Base-by-base conservation (phyloP, 1,140 invertebrate genomes). In the Schlechtendalia chinensis region DNA sequence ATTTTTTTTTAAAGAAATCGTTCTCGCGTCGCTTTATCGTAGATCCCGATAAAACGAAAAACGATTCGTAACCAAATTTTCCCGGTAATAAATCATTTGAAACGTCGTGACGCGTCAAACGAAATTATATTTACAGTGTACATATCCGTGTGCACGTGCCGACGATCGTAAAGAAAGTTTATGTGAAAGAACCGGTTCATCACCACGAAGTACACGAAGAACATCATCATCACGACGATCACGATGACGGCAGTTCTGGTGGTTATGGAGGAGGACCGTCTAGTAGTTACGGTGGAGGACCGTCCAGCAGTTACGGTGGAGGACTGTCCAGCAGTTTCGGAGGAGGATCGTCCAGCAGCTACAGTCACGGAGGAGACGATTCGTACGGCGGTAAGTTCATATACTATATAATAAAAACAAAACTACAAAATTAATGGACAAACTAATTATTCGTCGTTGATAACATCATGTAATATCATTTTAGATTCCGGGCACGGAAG, bases 71-170 rank as follows among this genome's bases (percentile, higher is more conserved):
- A n/a, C n/a, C n/a, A n/a, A n/a, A n/a, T n/a, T n/a, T n/a, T n/a
- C n/a, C n/a, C n/a, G n/a, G n/a, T n/a, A n/a, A n/a, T n/a, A n/a
- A n/a, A n/a, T n/a, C n/a, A n/a, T n/a, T n/a, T n/a, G n/a, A n/a
- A n/a, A n/a, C n/a, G n/a, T n/a, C n/a, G n/a, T n/a, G n/a, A n/a
- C n/a, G n/a, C n/a, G n/a, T n/a, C n/a, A n/a, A n/a, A n/a, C n/a
- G n/a, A n/a, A n/a, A n/a, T n/a, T n/a, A n/a, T 27, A 47, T 54
- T 85, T 85, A n/a, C 79, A 87, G 87, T 81, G 86, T 87, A 11
- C 87, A 87, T 54, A 87, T 87, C 81, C 84, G 83, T 65, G 86
- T 87, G 59, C 86, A 87, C 58, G 50, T 87, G 16, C 84, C 86
- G 11, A 84, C 86, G 50, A 69, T 84, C 5, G 77, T 83, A 32